phyloP scores from a whole-genome alignment of 2,888 invertebrate genomes.

The Lydus trimaculatus region DNA sequence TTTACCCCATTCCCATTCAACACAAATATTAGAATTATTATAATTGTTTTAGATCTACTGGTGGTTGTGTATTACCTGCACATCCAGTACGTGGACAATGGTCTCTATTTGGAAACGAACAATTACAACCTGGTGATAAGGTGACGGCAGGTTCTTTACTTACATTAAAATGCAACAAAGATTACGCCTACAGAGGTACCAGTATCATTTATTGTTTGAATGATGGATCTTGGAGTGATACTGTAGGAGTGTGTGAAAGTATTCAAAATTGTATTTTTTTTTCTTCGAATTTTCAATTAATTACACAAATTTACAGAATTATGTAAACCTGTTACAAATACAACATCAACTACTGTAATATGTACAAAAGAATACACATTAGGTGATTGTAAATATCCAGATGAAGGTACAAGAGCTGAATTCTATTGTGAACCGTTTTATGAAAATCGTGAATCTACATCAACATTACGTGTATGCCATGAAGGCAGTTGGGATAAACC shows the following conservation, averaged over 20 bases:
- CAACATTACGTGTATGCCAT: conserved; percentile 32
- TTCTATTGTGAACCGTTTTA: conserved; percentile 45
- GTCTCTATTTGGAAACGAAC: conserved; percentile 18
- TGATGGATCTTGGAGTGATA: not conserved
- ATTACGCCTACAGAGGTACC: conserved; percentile 29
- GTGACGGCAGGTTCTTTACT: conserved; percentile 35
- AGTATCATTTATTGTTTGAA: not conserved
- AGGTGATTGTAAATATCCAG: conserved; percentile 43
- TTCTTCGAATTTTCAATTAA: not conserved
- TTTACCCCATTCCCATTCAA: not conserved
- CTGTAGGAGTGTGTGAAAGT: not conserved
- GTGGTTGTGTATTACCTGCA: conserved; percentile 41
- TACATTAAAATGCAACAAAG: conserved; percentile 35
- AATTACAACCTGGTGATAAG: conserved; percentile 30
- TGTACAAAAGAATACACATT: conserved; percentile 34
- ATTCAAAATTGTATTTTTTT: too few species aligned
- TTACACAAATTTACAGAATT: conserved; percentile 36
- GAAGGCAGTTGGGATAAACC: conserved; percentile 43
- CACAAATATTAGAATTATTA: not conserved
- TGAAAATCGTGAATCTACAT: conserved; percentile 34
- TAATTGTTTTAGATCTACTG: conserved; percentile 14
- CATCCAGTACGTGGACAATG: conserved; percentile 45
- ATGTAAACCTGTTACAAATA: conserved; percentile 34
- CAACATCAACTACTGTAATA: conserved; percentile 28
- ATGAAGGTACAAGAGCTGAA: conserved; percentile 41